phyloP scores from a whole-genome alignment of 2,113 vertebrate genomes.

The Phasianus colchicus region DNA sequence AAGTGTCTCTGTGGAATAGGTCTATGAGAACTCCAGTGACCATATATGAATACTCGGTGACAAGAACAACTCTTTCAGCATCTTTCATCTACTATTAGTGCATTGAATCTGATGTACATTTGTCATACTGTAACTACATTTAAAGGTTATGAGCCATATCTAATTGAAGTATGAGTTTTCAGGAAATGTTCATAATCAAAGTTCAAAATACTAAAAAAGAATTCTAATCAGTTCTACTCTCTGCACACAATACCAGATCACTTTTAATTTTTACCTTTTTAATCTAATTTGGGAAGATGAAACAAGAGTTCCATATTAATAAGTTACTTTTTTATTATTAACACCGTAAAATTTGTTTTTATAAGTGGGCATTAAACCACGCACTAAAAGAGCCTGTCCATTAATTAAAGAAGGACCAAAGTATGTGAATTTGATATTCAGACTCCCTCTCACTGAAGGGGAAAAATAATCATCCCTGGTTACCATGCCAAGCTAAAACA shows the following conservation, averaged over 20 bases:
- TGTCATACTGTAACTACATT: constrained; percentile 1
- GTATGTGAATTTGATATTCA: background rate
- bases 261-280: constrained; percentile 8
- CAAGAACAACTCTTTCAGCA: background rate
- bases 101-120: background rate
- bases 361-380: background rate
- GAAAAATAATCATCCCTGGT: background rate
- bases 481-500: background rate
- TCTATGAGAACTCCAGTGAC: background rate
- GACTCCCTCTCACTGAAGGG: background rate
- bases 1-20: background rate
- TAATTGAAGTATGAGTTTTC: constrained; percentile 54
- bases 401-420: background rate
- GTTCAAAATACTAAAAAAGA: constrained; percentile 7
- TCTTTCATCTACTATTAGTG: background rate
- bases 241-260: background rate
- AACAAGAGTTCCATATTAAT: background rate
- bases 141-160: constrained; percentile 57
- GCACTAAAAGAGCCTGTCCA: background rate
- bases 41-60: background rate
- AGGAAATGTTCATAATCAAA: background rate
- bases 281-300: background rate
- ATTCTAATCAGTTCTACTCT: background rate
- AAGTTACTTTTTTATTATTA: background rate
- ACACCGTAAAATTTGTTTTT: background rate